These are phyloP conservation scores for Enteromius trimaculatus DNA, from an alignment of 2,797 vertebrate genomes.

Conservation along the genomic window DNA sequence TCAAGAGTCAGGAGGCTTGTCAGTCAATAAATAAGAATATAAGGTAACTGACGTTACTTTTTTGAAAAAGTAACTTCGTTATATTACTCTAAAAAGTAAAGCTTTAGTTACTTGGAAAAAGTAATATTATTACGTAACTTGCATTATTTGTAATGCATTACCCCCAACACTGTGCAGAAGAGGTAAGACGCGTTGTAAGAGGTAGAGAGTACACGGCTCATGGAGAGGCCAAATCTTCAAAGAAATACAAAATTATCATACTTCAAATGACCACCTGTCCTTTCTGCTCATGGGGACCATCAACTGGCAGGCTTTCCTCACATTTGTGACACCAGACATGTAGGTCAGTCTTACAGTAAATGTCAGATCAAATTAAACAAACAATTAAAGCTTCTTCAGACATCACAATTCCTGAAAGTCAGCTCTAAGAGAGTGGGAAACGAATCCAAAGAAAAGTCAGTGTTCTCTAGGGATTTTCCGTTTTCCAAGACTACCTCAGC, in stretches of 20 bases:
- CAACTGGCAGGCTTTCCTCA: conserved; percentile 13
- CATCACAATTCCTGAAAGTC: conserved; percentile 14
- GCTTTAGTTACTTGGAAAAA: too few species aligned
- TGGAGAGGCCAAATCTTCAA: background rate
- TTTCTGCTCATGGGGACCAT: background rate
- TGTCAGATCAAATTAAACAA: conserved; percentile 17
- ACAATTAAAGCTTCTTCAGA: conserved; percentile 44
- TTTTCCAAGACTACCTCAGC: conserved; percentile 26
- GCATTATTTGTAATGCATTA: too few species aligned
- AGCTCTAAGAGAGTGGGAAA: background rate
- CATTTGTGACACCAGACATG: conserved; percentile 19
- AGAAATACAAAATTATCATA: background rate
- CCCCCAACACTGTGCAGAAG: background rate
- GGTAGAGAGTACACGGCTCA: background rate
- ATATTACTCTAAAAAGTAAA: too few species aligned
- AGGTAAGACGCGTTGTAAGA: background rate
- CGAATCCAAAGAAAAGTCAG: conserved; percentile 3
- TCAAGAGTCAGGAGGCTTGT: too few species aligned
- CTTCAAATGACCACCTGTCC: background rate
- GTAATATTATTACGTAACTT: too few species aligned
- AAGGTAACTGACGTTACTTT: too few species aligned
- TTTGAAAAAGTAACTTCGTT: too few species aligned
- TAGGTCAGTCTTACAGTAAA: background rate
- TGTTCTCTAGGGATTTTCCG: background rate
- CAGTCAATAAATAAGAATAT: too few species aligned